phyloP scores from a whole-genome alignment of 2,888 invertebrate genomes.

The Parnassius mnemosyne region DNA sequence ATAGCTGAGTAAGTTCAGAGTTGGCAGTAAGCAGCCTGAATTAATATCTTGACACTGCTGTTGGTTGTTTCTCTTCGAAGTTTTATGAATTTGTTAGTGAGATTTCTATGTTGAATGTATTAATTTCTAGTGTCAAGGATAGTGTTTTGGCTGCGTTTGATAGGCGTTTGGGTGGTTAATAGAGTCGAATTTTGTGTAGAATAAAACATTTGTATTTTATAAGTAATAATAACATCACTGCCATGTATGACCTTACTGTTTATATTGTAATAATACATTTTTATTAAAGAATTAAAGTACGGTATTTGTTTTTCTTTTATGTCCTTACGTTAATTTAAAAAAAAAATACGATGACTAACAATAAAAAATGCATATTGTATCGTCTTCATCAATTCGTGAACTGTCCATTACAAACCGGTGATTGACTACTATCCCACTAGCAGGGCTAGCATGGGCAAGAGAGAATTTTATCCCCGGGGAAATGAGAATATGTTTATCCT shows the following conservation, averaged over 20 bases:
- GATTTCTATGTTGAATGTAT: conserved; percentile 65
- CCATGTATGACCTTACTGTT: conserved; percentile 80
- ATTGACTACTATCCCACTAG: too few relatives aligned
- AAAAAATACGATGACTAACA: too few relatives aligned
- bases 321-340: background rate
- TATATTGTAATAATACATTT: conserved; percentile 76
- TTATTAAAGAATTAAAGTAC: conserved; percentile 70
- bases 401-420: too few relatives aligned
- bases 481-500: too few relatives aligned
- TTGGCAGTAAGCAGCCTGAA: conserved; percentile 50
- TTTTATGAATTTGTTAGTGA: conserved; percentile 65
- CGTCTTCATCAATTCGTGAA: too few relatives aligned
- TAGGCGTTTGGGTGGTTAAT: conserved; percentile 39
- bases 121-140: conserved; percentile 52
- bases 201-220: conserved; percentile 62
- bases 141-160: conserved; percentile 33
- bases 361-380: too few relatives aligned
- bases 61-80: conserved; percentile 63
- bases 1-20: conserved; percentile 53
- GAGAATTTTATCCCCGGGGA: too few relatives aligned
- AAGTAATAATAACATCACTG: conserved; percentile 76
- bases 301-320: conserved; percentile 30
- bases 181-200: conserved; percentile 58
- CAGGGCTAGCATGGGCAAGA: too few relatives aligned
- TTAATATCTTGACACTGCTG: conserved; percentile 46